Base-by-base conservation (phyloP, 2,113 vertebrate species). In the Suncus etruscus region DNA sequence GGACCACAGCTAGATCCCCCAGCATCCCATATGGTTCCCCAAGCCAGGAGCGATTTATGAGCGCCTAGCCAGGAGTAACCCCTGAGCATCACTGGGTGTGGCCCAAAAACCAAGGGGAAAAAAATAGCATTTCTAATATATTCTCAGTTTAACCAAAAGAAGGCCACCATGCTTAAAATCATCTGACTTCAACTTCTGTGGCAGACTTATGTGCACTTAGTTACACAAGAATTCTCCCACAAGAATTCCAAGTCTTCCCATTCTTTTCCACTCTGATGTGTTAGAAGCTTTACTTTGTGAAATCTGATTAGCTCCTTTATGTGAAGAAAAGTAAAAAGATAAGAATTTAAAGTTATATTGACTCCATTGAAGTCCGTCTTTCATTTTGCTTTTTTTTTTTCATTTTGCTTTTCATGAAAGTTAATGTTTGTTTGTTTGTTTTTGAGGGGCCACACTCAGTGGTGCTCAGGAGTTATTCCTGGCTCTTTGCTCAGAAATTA, bases 101-200 rank as follows among this genome's bases (percentile, higher is more conserved):
- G 39, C 39, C 39, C 39, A 3, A 39, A 39, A 39, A n/a, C n/a
- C n/a, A n/a, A n/a, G n/a, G n/a, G n/a, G n/a, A n/a, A 39, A 39
- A 39, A 39, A 39, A 39, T 3, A 39, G 66, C 87, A 27, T 25
- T 85, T 82, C 76, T 90, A 29, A 6, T 68, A 15, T 39, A 8
- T 86, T 86, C 50, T 72, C 39, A 32, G 25, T 27, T 48, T 92
- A 54, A n/a, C 16, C 61, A 39, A 51, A 76, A 76, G 8, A 91
- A 80, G 88, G 8, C 14, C 0, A 45, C 8, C 10, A 25, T 58
- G 73, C 63, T n/a, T 6, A 69, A 7, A 25, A 81, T 58, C 39
- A 39, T 5, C 9, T 70, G 58, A 92, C 25, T 61, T 88, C 79
- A 61, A 10, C 0, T 15, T 8, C 1, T 14, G 16, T 48, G 27